These are phyloP conservation scores for Anguilla megastoma DNA, from an alignment of 2,797 vertebrate genomes.

Conservation along the genomic window DNA sequence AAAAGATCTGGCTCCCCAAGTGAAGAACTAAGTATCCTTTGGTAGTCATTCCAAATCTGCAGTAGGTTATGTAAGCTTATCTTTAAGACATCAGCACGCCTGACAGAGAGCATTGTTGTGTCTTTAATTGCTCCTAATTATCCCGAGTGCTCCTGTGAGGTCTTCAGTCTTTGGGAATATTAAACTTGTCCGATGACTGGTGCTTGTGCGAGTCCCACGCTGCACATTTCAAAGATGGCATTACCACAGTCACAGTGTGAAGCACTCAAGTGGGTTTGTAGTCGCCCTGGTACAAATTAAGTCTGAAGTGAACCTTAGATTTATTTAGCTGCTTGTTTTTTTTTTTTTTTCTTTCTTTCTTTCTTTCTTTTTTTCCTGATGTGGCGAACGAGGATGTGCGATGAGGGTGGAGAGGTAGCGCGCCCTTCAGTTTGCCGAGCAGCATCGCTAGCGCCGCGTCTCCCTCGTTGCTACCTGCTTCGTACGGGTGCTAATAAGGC, in stretches of 20 bases:
- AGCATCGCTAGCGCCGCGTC: slow-evolving; percentile 49
- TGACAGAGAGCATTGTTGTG: slow-evolving; percentile 55
- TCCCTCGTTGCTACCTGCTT: slow-evolving; percentile 61
- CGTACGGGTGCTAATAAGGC: slow-evolving; percentile 65
- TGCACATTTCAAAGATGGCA: slow-evolving; percentile 38
- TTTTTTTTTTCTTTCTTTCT: slow-evolving; percentile 47
- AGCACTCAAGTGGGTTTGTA: slow-evolving; percentile 63
- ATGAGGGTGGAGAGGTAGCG: slow-evolving; percentile 63
- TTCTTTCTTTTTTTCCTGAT: slow-evolving; percentile 50
- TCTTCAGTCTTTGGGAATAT: slow-evolving; percentile 43
- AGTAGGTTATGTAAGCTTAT: slow-evolving; percentile 22
- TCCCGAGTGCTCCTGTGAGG: slow-evolving; percentile 43
- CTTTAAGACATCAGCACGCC: slow-evolving; percentile 21
- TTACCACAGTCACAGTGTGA: slow-evolving; percentile 21
- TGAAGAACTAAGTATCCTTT: slow-evolving; percentile 12
- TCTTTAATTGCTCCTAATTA: slow-evolving; percentile 71
- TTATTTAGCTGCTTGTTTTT: slow-evolving; percentile 50
- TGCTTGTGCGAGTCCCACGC: slow-evolving; percentile 10
- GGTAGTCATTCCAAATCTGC: slow-evolving; percentile 2
- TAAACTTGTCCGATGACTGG: slow-evolving; percentile 48
- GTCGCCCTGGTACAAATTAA: slow-evolving; percentile 62
- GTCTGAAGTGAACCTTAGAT: slow-evolving; percentile 58
- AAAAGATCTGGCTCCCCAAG: slow-evolving; percentile 15
- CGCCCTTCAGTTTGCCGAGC: slow-evolving; percentile 59
- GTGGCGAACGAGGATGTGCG: slow-evolving; percentile 65